These are phyloP conservation scores for Elegia similella DNA, from an alignment of 2,888 invertebrate genomes.

Conservation along the genomic window DNA sequence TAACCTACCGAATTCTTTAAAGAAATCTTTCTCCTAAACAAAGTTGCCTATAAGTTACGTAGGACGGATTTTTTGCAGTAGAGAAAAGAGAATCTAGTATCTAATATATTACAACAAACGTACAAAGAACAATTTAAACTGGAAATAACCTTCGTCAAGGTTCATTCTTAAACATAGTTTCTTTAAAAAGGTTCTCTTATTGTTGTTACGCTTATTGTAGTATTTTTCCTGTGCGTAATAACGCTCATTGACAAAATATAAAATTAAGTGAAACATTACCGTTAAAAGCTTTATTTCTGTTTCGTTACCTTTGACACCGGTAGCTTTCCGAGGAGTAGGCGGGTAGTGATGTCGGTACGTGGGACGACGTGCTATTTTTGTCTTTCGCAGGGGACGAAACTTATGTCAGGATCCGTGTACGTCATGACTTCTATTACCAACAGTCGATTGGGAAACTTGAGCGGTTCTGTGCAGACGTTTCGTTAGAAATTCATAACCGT, in stretches of 20 bases:
- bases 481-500: neutral
- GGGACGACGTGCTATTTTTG: slow-evolving; percentile 49
- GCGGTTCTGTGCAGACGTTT: neutral
- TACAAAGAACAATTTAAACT: too few relatives aligned
- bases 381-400: slow-evolving; percentile 35
- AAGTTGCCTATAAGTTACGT: too few relatives aligned
- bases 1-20: too few relatives aligned
- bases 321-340: slow-evolving; percentile 32
- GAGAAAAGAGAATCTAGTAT: too few relatives aligned
- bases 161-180: too few relatives aligned
- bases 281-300: slow-evolving; percentile 1
- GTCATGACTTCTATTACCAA: slow-evolving; percentile 5
- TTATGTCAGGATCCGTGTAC: slow-evolving; percentile 20
- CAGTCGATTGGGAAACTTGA: neutral
- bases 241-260: neutral
- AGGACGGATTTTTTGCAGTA: too few relatives aligned
- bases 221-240: neutral
- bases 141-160: slow-evolving; percentile 2
- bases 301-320: slow-evolving; percentile 32
- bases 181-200: slow-evolving; percentile 4
- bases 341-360: slow-evolving; percentile 49
- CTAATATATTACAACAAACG: too few relatives aligned
- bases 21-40: too few relatives aligned
- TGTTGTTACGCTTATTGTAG: neutral
- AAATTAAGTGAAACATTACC: neutral